Evolutionary conservation across 64 coral and sea anemone genomes (phyloP), one percentile per base, ranked within the genome.

Genomic region (Exaiptasia diaphana): DNA sequence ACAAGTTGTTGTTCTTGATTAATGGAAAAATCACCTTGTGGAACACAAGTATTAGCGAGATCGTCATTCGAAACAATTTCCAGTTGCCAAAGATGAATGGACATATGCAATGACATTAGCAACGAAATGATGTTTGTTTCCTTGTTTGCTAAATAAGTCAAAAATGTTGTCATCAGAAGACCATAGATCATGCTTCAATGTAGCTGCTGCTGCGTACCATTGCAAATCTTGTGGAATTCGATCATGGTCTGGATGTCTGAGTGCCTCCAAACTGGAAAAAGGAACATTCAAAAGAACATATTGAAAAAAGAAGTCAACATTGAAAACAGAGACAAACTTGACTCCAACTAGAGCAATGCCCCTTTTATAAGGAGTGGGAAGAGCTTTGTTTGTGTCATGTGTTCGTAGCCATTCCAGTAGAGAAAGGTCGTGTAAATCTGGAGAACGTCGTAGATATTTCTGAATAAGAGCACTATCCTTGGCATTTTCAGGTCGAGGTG

Each of bases 271-370:
- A 11, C 39, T 12, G 14, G 29, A 5, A 20, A 81, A 76, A 10
- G 87, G 59, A 1, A 68, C 8, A 9, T 90, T 28, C 0, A 90
- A 0, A 0, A 77, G 1, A 18, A 53, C 0, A 7, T 90, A 24
- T 74, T 90, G 78, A 36, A 78, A 90, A 32, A 88, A 79, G 30
- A 71, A 82, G 0, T 64, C 32, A 18, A 32, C 7, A 21, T 62
- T 90, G 41, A 90, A 90, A 3, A 76, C 28, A 0, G 87, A 90
- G 2, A 73, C 48, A 1, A 22, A 41, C 50, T 82, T 90, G 0
- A 67, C 5, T 7, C 56, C 70, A 0, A 83, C 79, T 3, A 90
- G 38, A 3, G 57, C 57, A 2, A 23, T 76, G 0, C 28, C 41
- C 4, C 46, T 15, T 5, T 54, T 64, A 0, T 50, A 76, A n/a